A percentile compares a stretch with the other conserved stretches of the same genome.
phyloP scores from a whole-genome alignment of 2,113 vertebrate species.

The Trogon surrucura region DNA sequence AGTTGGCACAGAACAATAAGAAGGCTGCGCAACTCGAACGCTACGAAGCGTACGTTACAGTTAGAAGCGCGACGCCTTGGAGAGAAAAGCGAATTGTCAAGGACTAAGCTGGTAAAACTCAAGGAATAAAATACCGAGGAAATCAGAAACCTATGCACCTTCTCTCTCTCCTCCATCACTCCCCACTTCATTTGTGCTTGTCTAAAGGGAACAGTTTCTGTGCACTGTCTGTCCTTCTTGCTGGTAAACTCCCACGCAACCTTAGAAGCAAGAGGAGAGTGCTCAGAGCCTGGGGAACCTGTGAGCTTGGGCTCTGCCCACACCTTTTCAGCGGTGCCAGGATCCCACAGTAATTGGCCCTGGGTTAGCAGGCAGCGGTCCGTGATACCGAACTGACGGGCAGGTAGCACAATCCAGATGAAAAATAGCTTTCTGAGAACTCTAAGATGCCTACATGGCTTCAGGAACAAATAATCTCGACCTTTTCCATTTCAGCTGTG shows the following conservation, averaged over 20 bases:
- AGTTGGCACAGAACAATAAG: not conserved
- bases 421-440: not conserved
- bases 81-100: not conserved
- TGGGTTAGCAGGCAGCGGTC: not conserved
- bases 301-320: not conserved
- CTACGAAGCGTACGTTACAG: not conserved
- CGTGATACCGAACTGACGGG: accelerated
- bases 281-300: not conserved
- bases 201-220: not conserved
- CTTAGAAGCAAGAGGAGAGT: not conserved
- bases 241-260: not conserved
- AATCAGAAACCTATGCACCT: not conserved
- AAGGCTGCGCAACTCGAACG: not conserved
- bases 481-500: not conserved
- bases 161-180: not conserved
- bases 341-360: not conserved
- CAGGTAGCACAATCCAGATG: not conserved
- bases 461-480: not conserved
- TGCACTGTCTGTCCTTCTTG: not conserved
- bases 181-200: not conserved
- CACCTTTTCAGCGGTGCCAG: not conserved
- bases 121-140: not conserved
- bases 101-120: not conserved
- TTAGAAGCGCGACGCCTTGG: not conserved
- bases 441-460: not conserved